Conservation (phyloP, 2,797 vertebrate species). For the Spheniscus humboldti region DNA sequence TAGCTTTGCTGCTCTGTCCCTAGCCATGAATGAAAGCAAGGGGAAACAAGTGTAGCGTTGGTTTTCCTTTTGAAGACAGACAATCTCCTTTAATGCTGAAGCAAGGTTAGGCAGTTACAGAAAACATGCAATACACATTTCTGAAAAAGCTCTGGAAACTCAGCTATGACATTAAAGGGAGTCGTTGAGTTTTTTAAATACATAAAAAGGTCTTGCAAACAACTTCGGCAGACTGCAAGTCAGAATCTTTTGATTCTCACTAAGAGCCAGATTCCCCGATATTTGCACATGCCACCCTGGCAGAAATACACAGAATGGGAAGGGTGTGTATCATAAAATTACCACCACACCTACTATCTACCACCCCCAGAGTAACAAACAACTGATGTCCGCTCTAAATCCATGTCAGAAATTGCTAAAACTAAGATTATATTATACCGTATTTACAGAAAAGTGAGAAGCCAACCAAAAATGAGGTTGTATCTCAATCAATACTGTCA, state of each 20-base stretch:
- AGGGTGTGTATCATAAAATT: not conserved
- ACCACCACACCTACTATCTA: not conserved
- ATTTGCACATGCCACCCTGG: not conserved
- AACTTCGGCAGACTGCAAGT: not conserved
- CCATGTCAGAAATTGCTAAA: not conserved
- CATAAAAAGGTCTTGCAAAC: not conserved
- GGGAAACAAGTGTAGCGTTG: not conserved
- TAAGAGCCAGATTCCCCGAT: not conserved
- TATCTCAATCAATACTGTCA: not conserved
- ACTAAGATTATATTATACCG: not conserved
- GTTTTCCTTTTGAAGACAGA: not conserved
- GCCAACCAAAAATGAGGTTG: not conserved
- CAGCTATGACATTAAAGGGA: not conserved
- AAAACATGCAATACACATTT: not conserved
- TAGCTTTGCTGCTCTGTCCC: not conserved
- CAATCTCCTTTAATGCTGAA: not conserved
- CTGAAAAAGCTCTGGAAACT: not conserved
- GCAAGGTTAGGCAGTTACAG: not conserved
- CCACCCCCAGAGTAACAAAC: not conserved
- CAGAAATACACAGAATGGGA: not conserved
- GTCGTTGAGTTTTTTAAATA: not conserved
- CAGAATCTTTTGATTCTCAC: constrained; percentile 8
- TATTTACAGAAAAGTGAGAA: not conserved
- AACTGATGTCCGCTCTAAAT: not conserved
- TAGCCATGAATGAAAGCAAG: not conserved